Base-by-base conservation (phyloP, 2,113 vertebrate species). In the Turnix velox region DNA sequence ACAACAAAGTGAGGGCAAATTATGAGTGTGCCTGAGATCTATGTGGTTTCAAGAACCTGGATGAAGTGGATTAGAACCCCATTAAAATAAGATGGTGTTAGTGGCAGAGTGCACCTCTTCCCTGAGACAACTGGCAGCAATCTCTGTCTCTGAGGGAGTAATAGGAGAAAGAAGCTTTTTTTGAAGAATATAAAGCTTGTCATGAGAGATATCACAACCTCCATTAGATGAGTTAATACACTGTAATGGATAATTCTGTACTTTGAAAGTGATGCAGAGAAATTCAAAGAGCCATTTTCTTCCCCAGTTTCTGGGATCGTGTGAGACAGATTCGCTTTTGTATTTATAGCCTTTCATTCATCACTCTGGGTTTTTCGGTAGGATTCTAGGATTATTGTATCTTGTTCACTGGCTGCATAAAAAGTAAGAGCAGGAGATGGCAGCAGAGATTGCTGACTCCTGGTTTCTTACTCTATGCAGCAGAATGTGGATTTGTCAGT, bases 391-490 rank as follows among this genome's bases (percentile, higher is more conserved):
- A 7, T 87, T 71, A 66, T 57, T 91, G 22, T n/a, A 17, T 10
- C 15, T 45, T 71, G 40, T 62, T 55, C 51, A 9, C 35, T 59
- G 57, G 55, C 48, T 78, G 35, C 75, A 33, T 39, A 46, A 86
- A 95, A 94, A 52, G 14, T 35, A 63, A 35, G 49, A 93, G 88
- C 97, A 96, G 97, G 97, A 97, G 98, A 94, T 96, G 97, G 97
- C 97, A 98, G 98, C 95, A 98, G 97, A 98, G 98, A 96, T 97
- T 69, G 78, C 96, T 88, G 69, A 46, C 30, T 88, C 23, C 37
- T 78, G 5, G 1, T 55, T 69, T 77, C 83, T 55, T 59, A 57
- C 22, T 66, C 31, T 5, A 51, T 79, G 63, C 45, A 59, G 65
- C 63, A 90, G 69, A 92, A 90, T 78, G 40, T 1, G 18, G 61